Percentiles rank a stretch among this genome's conserved stretches.
Conservation (phyloP, 2,888 invertebrate species). For the Eutolmus rufibarbis region DNA sequence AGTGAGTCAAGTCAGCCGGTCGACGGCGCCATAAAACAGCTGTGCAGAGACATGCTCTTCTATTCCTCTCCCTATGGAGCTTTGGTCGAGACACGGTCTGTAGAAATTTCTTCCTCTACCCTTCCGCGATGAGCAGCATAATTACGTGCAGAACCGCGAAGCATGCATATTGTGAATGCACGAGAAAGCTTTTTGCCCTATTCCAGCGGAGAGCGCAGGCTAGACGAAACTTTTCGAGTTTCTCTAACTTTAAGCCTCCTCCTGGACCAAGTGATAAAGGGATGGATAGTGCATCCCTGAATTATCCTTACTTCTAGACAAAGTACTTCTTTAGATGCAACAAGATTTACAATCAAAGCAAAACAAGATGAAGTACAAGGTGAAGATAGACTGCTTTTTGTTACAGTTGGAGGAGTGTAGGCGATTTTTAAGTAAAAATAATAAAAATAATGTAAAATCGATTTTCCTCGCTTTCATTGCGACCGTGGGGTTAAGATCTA, state of each 20-base stretch:
- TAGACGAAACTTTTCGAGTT: not conserved
- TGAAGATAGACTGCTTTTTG: not conserved
- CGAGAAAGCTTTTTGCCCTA: not conserved
- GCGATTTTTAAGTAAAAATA: not conserved
- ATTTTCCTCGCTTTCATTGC: not conserved
- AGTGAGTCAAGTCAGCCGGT: not conserved
- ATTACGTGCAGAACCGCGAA: not conserved
- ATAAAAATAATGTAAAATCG: not conserved
- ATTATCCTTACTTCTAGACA: not conserved
- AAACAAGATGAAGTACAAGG: no score
- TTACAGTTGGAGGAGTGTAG: not conserved
- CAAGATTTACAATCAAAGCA: not conserved
- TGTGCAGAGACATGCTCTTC: not conserved
- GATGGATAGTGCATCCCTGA: not conserved
- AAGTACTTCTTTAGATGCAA: not conserved
- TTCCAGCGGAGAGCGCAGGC: conserved; percentile 5
- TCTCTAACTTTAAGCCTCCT: not conserved
- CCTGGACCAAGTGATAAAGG: not conserved
- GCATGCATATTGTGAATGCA: not conserved
- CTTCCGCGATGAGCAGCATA: not conserved
- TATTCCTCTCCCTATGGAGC: not conserved
- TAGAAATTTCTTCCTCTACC: not conserved
- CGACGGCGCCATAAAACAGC: not conserved
- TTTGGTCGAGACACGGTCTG: not conserved
- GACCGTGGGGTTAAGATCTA: not conserved